Base-by-base conservation (phyloP, 1,140 invertebrate species). In the Harpegnathos saltator region DNA sequence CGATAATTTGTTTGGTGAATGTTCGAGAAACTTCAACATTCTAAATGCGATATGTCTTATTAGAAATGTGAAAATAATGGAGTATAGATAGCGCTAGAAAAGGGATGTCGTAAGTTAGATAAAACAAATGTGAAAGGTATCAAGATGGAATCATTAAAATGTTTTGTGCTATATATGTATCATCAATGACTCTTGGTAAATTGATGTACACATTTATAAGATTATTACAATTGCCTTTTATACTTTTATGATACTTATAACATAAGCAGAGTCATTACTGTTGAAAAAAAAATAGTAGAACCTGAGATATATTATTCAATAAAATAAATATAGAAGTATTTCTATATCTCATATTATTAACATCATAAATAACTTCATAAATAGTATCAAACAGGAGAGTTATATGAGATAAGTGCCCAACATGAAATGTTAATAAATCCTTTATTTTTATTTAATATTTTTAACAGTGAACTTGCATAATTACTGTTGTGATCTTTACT, bases 371-470 rank as follows among this genome's bases (percentile, higher is more conserved):
- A 52, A 75, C 33, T n/a, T n/a, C n/a, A 52, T 24, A 7, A 33
- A 33, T 33, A 1, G 7, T 1, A 33, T n/a, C 29, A 33, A 33
- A 33, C 29, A 44, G 38, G 7, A 9, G 7, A 9, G 7, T 44
- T 9, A 11, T 9, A 44, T 44, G 11, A 44, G 9, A 44, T 44
- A 44, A 0, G 11, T 44, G 11, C 29, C n/a, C 0, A 9, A 9
- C 38, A 44, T 44, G 9, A 7, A 44, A 44, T 44, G 9, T 22
- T 54, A 15, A 56, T 71, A n/a, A 3, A 74, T 26, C 24, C 11
- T 12, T 65, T 19, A 68, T 56, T 78, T 68, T n/a, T 66, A 4
- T 74, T 26, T 17, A 62, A 9, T 19, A 19, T 15, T 29, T 29
- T 4, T 9, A 54, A 1, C 33, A 61, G 0, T 74, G 26, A 15